A percentile compares a stretch with the other conserved stretches of the same genome.
Evolutionary conservation across 1,140 invertebrate species (phyloP).

Genomic region (Linepithema humile): DNA sequence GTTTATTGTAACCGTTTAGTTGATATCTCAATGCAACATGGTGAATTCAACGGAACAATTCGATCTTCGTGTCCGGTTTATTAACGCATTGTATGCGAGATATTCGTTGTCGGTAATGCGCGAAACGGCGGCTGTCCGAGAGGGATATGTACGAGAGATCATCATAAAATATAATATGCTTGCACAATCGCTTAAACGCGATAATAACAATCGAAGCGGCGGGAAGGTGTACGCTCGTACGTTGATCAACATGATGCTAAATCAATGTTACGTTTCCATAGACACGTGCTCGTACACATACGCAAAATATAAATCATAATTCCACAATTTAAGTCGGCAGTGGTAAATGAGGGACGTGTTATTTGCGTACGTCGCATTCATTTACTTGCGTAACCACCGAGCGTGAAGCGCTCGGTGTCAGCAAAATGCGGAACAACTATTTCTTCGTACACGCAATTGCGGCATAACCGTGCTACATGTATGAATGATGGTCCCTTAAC

Average conservation of each 20-base stretch:
- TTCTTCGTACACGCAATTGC: slow-evolving; percentile 42
- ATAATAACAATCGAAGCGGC: neutral
- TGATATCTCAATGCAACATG: neutral
- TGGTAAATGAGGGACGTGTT: slow-evolving; percentile 6
- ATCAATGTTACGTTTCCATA: neutral
- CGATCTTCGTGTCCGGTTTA: slow-evolving; percentile 31
- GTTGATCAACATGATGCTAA: slow-evolving; percentile 8
- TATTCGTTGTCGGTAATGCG: neutral
- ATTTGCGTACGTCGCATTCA: neutral
- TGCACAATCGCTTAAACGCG: neutral
- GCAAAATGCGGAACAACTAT: slow-evolving; percentile 39
- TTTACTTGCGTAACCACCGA: neutral
- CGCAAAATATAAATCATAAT: slow-evolving; percentile 27
- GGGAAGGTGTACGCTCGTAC: neutral
- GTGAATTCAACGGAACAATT: slow-evolving; percentile 19
- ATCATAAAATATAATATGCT: neutral
- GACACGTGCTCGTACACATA: neutral
- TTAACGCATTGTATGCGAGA: slow-evolving; percentile 13
- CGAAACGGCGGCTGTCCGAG: neutral
- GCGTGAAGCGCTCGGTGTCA: slow-evolving; percentile 32
- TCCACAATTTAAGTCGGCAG: neutral
- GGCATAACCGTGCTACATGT: neutral
- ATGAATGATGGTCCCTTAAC: neutral
- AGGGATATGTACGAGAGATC: neutral
- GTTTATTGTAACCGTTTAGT: neutral